Conservation (phyloP, 2,113 vertebrate genomes). For the Lethenteron reissneri region DNA sequence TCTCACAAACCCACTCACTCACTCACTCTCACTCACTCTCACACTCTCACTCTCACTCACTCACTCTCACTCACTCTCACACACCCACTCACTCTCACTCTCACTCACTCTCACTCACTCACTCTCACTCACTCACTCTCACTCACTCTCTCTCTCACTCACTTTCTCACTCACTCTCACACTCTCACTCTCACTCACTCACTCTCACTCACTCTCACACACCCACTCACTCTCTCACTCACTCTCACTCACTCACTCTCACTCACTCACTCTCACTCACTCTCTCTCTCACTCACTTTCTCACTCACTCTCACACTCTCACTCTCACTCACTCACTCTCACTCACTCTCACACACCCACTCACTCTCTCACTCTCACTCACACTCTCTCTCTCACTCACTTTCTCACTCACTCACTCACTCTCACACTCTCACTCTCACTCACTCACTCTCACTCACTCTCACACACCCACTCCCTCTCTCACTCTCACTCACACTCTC, state of each 20-base stretch:
- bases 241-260: no score
- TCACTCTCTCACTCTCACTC: not conserved
- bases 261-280: not conserved
- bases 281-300: not conserved
- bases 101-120: not conserved
- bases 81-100: no score
- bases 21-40: not conserved
- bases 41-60: no score
- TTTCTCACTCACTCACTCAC: not conserved
- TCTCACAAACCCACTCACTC: no score
- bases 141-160: not conserved
- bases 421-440: not conserved
- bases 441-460: not conserved
- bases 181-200: not conserved
- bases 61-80: no score
- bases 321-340: not conserved
- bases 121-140: not conserved
- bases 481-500: not conserved
- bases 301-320: not conserved
- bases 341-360: not conserved
- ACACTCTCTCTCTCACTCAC: conserved; percentile 5
- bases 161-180: not conserved
- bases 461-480: not conserved
- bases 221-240: no score
- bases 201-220: not conserved